phyloP scores from a whole-genome alignment of 1,140 invertebrate genomes.

The Heterodera schachtii region DNA sequence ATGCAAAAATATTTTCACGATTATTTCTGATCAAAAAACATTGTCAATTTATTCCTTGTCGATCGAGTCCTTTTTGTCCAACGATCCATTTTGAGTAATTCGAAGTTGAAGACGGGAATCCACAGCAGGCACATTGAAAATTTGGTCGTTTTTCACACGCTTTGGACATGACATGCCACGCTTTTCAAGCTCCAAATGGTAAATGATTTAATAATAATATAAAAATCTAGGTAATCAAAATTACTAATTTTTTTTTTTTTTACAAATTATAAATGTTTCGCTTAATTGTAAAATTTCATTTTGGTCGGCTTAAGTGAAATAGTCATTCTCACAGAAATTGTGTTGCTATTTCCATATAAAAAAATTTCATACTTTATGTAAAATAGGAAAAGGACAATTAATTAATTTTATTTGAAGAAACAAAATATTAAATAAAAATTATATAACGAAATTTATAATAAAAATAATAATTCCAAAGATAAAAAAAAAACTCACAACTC shows the following conservation, averaged over 20 bases:
- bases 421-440: neutral
- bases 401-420: too few relatives aligned
- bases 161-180: slow-evolving; percentile 26
- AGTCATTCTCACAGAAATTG: too few relatives aligned
- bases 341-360: too few relatives aligned
- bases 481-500: slow-evolving; percentile 72
- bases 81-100: neutral
- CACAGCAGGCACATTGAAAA: slow-evolving; percentile 16
- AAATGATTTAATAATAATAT: too few relatives aligned
- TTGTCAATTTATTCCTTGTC: neutral
- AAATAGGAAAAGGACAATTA: neutral
- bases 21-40: too few relatives aligned
- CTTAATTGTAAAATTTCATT: too few relatives aligned
- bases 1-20: too few relatives aligned
- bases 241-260: too few relatives aligned
- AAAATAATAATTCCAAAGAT: neutral
- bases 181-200: slow-evolving; percentile 16
- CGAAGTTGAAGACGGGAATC: slow-evolving; percentile 6
- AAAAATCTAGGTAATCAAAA: neutral
- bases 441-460: too few relatives aligned
- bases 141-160: slow-evolving; percentile 19
- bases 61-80: neutral
- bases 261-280: too few relatives aligned
- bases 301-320: too few relatives aligned
- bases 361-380: too few relatives aligned